phyloP scores from a whole-genome alignment of 1,140 invertebrate genomes.

The Listronotus oregonensis region DNA sequence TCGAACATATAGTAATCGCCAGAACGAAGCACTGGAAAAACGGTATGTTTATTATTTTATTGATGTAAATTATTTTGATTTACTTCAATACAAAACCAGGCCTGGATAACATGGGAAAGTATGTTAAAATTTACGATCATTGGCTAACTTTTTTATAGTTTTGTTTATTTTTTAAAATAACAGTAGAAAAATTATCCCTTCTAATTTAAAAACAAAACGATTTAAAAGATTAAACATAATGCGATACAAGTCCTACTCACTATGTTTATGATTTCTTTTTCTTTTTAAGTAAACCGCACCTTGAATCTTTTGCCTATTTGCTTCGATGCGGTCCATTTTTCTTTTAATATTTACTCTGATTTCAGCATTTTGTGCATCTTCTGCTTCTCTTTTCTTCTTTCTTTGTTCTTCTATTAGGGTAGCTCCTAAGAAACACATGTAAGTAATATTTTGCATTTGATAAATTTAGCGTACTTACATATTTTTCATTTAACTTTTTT shows the following conservation, averaged over 20 bases:
- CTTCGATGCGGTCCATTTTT: constrained; percentile 16
- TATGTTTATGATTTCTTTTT: constrained; percentile 11
- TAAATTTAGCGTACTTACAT: no score
- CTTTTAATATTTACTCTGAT: constrained; percentile 23
- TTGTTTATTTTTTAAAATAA: no score
- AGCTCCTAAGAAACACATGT: constrained; percentile 10
- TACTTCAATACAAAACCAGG: no score
- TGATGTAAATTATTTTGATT: no score
- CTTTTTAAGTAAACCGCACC: constrained; percentile 19
- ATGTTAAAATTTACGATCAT: no score
- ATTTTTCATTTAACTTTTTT: no score
- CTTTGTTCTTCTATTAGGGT: constrained; percentile 11
- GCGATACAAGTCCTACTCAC: background rate
- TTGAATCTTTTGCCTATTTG: constrained; percentile 9
- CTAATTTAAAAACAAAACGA: no score
- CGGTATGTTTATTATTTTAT: background rate
- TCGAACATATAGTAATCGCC: constrained; percentile 29
- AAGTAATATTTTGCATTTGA: no score
- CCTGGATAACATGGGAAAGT: no score
- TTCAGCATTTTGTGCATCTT: constrained; percentile 4
- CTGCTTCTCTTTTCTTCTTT: background rate
- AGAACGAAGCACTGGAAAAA: constrained; percentile 17
- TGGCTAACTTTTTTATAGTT: no score
- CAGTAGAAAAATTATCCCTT: no score
- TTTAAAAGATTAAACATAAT: no score